These are phyloP conservation scores for Neoscelio sp. DNA, from an alignment of 2,888 invertebrate genomes.

Conservation along the genomic window DNA sequence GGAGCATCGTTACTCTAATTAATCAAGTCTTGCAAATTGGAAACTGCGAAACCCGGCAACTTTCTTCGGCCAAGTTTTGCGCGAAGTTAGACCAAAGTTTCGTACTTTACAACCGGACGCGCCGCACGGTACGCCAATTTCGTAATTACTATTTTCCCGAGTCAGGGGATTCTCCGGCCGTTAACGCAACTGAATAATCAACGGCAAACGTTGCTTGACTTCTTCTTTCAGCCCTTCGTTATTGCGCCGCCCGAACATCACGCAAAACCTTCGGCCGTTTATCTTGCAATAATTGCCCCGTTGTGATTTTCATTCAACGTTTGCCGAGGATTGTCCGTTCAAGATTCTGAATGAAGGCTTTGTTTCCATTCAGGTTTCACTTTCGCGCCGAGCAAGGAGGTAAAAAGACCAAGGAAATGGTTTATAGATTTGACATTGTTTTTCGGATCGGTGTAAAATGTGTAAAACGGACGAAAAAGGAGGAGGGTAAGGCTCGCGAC, in stretches of 20 bases:
- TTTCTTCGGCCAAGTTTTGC: conserved; percentile 18
- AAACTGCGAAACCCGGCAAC: conserved; percentile 2
- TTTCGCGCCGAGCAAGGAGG: neutral
- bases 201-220: neutral
- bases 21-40: neutral
- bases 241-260: conserved; percentile 12
- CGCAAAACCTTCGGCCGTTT: conserved; percentile 42
- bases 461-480: neutral
- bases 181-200: conserved; percentile 36
- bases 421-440: conserved; percentile 14
- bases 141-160: conserved; percentile 44
- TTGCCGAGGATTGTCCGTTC: conserved; percentile 27
- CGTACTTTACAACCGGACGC: conserved; percentile 42
- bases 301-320: conserved; percentile 40
- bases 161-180: neutral
- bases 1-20: neutral
- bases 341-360: conserved; percentile 37
- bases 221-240: conserved; percentile 1
- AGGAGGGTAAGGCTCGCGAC: too few relatives aligned
- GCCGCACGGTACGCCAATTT: conserved; percentile 31
- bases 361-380: conserved; percentile 33
- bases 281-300: conserved; percentile 34
- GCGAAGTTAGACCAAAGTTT: conserved; percentile 22
- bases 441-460: neutral
- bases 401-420: conserved; percentile 14